Evolutionary conservation across 2,113 vertebrate species (phyloP), one percentile per base, ranked within the genome.

Genomic region (Acanthochromis polyacanthus): DNA sequence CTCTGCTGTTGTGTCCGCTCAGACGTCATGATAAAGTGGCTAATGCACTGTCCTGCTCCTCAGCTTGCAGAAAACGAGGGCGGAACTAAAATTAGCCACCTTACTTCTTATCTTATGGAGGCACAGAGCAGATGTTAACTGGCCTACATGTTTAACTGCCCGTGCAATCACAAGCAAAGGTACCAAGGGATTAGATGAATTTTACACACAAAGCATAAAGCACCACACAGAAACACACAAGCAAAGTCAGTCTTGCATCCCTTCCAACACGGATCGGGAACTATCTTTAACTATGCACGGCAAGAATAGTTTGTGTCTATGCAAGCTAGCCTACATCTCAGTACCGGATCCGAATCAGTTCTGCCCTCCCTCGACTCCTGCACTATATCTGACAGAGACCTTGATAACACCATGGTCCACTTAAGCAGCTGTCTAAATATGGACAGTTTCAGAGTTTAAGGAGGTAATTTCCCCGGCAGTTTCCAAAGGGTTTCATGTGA

Each of bases 11-110:
- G 60, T 61, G 48, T 36, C 15, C 60, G 20, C 50, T 55, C 17
- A 25, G 63, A 16, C 59, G 64, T 73, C 15, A 38, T 53, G 68
- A 86, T 83, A 61, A 77, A 80, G 65, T 36, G 32, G 51, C 45
- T 58, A 40, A 80, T 40, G 60, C 19, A 63, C 50, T 28, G 50
- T 61, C 68, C 70, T 51, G 19, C 71, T 79, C 58, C 57, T 71
- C 64, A 30, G 43, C 53, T 57, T 25, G 32, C 19, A 74, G 63
- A 77, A 82, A 88, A 78, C 0, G 25, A 85, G 82, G 85, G 23
- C 78, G 79, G 7, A 75, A 73, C 85, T 86, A 89, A 89, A 91
- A 85, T 88, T 86, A 88, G 83, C 67, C n/a, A 16, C 36, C 48
- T 75, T 65, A 19, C 61, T 84, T 80, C 65, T 81, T 75, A 81